phyloP scores from a whole-genome alignment of 2,113 vertebrate species.

The Gavia stellata region DNA sequence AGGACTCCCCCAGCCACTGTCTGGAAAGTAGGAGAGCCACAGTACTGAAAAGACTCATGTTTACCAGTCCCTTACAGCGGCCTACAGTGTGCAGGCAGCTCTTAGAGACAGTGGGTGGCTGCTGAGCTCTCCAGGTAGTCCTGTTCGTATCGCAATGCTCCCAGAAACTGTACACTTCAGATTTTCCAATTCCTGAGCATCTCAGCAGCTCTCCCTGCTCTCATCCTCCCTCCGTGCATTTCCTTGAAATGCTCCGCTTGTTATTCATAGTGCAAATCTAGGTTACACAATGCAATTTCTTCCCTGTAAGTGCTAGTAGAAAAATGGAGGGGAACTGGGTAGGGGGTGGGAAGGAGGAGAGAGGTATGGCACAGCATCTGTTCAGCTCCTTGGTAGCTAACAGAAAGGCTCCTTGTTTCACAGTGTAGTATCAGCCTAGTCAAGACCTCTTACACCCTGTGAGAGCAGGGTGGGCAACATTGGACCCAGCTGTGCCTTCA shows the following conservation, averaged over 20 bases:
- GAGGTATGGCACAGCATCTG: not conserved
- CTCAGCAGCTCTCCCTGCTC: not conserved
- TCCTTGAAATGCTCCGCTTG: not conserved
- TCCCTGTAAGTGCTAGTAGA: not conserved
- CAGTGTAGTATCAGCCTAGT: not conserved
- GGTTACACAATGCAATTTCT: not conserved
- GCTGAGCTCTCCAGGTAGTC: not conserved
- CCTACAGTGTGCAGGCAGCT: not conserved
- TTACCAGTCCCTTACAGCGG: not conserved
- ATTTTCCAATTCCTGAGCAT: not conserved
- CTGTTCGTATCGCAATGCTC: not conserved
- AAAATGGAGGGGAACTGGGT: not conserved
- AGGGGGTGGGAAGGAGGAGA: not conserved
- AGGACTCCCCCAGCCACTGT: not conserved
- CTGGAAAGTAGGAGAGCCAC: not conserved
- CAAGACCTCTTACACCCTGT: not conserved
- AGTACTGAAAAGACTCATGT: not conserved
- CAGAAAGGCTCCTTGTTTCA: not conserved
- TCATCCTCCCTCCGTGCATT: not conserved
- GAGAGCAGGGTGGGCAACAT: not conserved
- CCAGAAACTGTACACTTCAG: not conserved
- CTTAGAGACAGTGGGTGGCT: not conserved
- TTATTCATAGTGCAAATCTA: not conserved
- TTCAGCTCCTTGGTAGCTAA: not conserved
- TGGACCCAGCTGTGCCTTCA: not conserved